A percentile compares a stretch with the other conserved stretches of the same genome.
Conservation (phyloP, 2,888 invertebrate genomes). For the Eumacrocentrus americanus region DNA sequence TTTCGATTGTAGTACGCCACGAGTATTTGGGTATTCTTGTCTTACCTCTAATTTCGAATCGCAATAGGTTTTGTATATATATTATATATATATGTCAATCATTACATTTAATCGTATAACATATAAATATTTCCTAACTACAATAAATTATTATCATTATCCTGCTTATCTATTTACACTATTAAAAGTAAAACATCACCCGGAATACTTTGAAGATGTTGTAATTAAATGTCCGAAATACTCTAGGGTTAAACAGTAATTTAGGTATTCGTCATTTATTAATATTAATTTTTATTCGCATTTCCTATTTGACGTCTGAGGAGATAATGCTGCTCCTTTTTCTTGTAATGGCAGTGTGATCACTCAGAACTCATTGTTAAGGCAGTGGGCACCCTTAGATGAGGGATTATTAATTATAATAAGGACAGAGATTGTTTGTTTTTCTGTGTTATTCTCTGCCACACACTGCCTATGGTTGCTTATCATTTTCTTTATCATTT, state of each 20-base stretch:
- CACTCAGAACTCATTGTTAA: conserved; percentile 47
- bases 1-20: background rate
- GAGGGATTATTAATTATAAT: conserved; percentile 31
- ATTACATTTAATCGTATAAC: conserved; percentile 24
- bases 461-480: background rate
- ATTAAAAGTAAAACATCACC: conserved; percentile 40
- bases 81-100: conserved; percentile 16
- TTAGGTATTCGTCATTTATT: background rate
- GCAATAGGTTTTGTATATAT: background rate
- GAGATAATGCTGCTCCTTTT: conserved; percentile 24
- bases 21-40: background rate
- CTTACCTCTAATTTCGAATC: background rate
- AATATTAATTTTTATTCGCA: background rate
- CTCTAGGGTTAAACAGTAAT: background rate
- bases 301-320: background rate
- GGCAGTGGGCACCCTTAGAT: conserved; percentile 51
- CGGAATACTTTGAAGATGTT: conserved; percentile 30
- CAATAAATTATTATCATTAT: conserved; percentile 54
- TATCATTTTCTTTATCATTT: background rate
- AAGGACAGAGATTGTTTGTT: conserved; percentile 30
- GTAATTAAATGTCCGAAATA: background rate
- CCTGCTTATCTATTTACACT: conserved; percentile 57
- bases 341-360: conserved; percentile 54
- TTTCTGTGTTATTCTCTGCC: conserved; percentile 17
- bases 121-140: conserved; percentile 52